A percentile compares a stretch with the other conserved stretches of the same genome.
phyloP scores from a whole-genome alignment of 2,797 vertebrate species.

The Cercopithecus petaurista region DNA sequence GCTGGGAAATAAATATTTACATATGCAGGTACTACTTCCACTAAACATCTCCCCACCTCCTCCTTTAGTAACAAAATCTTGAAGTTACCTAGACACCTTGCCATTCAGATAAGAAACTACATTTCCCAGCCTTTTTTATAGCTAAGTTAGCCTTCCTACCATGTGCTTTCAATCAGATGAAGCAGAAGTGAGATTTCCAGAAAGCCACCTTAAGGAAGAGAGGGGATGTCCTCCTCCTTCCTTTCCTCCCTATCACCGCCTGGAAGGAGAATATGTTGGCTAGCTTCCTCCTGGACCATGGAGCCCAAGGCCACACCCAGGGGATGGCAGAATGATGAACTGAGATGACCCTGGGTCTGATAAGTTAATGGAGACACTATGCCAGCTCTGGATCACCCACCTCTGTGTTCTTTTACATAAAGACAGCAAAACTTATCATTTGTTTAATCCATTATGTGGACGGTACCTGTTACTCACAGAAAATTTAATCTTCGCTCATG shows the following conservation, averaged over 20 bases:
- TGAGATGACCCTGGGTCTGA: background rate
- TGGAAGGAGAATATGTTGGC: background rate
- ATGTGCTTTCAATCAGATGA: background rate
- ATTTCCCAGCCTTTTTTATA: background rate
- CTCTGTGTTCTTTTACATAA: background rate
- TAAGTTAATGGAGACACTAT: background rate
- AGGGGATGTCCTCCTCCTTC: background rate
- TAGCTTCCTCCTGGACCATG: background rate
- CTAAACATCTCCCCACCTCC: background rate
- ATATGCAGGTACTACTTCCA: background rate
- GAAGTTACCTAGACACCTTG: background rate
- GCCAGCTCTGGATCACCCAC: background rate
- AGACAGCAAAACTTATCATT: background rate
- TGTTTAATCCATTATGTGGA: background rate
- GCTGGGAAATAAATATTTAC: background rate
- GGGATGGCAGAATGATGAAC: background rate
- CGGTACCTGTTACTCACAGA: background rate
- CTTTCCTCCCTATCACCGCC: rapidly evolving
- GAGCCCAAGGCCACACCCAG: background rate
- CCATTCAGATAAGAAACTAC: background rate
- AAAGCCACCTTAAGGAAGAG: background rate
- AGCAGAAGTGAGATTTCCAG: background rate
- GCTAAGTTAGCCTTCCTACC: background rate
- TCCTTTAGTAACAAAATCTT: background rate
- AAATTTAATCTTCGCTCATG: background rate